Conservation (phyloP, 1,140 invertebrate genomes). For the Choristoneura fumiferana region DNA sequence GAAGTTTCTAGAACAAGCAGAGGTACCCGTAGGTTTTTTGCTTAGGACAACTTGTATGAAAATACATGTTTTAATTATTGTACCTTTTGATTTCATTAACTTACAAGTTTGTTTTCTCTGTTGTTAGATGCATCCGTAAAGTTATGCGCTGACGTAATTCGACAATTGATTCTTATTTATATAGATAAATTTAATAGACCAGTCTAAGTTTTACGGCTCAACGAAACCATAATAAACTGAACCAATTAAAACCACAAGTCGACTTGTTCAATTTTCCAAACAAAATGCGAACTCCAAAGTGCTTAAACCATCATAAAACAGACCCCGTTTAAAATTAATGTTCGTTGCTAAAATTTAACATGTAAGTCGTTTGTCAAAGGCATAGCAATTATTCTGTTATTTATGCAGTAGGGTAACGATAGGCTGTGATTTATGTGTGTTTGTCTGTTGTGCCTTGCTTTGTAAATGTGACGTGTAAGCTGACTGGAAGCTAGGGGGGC, state of each 20-base stretch:
- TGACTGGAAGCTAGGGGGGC: no score
- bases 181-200: no score
- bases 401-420: slow-evolving; percentile 56
- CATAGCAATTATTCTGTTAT: slow-evolving; percentile 64
- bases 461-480: not conserved
- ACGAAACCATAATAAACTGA: not conserved
- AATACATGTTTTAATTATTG: no score
- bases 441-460: slow-evolving; percentile 1
- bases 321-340: slow-evolving; percentile 12
- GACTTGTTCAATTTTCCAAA: not conserved
- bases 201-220: no score
- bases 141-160: no score
- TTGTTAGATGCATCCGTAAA: no score
- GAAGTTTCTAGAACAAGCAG: no score
- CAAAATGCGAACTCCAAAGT: slow-evolving; percentile 1
- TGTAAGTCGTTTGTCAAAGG: slow-evolving; percentile 43
- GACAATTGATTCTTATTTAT: no score
- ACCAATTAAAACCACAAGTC: not conserved
- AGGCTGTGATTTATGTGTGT: slow-evolving; percentile 37
- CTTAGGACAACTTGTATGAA: no score
- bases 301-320: slow-evolving; percentile 5
- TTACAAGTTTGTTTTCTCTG: no score
- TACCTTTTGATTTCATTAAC: no score
- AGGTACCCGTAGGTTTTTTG: no score
- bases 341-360: slow-evolving; percentile 34